Evolutionary conservation across 2,888 invertebrate genomes (phyloP).

Genomic region (Hipparchia sbordonii): DNA sequence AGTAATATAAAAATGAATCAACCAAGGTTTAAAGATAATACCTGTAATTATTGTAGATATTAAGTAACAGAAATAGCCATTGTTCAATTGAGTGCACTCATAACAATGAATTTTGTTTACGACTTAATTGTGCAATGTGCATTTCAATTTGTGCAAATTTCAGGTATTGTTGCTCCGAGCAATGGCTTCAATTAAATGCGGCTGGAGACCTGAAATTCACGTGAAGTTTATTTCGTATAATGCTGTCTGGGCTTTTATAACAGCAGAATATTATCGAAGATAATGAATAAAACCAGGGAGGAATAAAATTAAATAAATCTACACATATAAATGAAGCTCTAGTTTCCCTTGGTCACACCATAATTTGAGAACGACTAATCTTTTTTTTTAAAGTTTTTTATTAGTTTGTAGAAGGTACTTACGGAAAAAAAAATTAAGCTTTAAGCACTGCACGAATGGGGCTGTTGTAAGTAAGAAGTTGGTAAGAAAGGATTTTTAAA

Average conservation of each 20-base stretch:
- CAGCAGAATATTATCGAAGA: neutral
- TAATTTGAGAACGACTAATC: too few species aligned
- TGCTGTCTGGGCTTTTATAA: neutral
- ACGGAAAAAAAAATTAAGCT: too few species aligned
- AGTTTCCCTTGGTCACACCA: too few species aligned
- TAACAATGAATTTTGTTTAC: neutral
- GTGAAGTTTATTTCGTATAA: neutral
- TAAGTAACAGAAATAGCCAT: neutral
- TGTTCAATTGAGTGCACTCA: neutral
- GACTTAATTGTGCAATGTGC: neutral
- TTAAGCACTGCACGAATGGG: too few species aligned
- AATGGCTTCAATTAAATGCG: conserved; percentile 3
- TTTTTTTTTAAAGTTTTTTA: too few species aligned
- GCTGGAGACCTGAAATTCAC: neutral
- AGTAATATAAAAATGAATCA: too few species aligned
- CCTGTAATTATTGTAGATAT: neutral
- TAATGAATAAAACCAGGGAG: neutral
- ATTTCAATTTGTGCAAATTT: conserved; percentile 8
- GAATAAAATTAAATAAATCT: neutral
- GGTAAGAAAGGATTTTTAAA: too few species aligned
- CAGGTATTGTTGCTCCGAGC: conserved; percentile 1
- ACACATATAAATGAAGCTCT: too few species aligned
- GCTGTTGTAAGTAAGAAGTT: too few species aligned
- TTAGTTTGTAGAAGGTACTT: too few species aligned
- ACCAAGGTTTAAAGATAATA: too few species aligned